Conservation (phyloP, 2,888 invertebrate species). For the Microctonus brassicae region DNA sequence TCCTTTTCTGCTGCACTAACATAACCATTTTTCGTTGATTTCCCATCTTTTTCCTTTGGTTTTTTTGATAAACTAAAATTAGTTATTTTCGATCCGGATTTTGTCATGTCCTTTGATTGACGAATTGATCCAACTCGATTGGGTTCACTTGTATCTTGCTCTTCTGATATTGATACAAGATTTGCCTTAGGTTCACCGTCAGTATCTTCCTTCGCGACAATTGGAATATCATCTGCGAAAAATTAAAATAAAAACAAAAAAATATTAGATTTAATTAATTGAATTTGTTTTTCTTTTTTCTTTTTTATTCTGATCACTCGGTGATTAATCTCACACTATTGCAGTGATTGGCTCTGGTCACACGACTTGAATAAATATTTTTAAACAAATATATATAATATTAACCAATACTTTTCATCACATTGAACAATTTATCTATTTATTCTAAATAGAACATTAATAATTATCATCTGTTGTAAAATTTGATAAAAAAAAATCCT, state of each 20-base stretch:
- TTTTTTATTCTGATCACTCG: background rate
- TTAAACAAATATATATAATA: too few species aligned
- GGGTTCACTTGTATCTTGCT: conserved; percentile 72
- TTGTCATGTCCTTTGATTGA: conserved; percentile 71
- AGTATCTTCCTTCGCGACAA: conserved; percentile 76
- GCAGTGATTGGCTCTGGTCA: background rate
- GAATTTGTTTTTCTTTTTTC: too few species aligned
- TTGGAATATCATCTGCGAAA: conserved; percentile 88
- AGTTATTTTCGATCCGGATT: conserved; percentile 74
- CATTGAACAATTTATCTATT: too few species aligned
- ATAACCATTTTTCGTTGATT: conserved; percentile 59
- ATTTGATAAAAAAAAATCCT: too few species aligned
- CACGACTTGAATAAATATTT: background rate
- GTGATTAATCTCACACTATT: background rate
- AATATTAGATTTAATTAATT: background rate
- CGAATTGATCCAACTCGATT: conserved; percentile 72
- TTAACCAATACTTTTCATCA: background rate
- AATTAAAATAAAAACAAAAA: conserved; percentile 32
- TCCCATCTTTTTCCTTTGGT: conserved; percentile 64
- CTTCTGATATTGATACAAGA: conserved; percentile 79
- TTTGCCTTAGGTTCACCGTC: conserved; percentile 73
- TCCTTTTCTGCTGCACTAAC: conserved; percentile 66
- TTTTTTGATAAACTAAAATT: conserved; percentile 78
- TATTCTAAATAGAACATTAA: too few species aligned
- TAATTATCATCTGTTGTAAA: too few species aligned